Conservation (phyloP, 2,113 vertebrate genomes). For the Camelus dromedarius region DNA sequence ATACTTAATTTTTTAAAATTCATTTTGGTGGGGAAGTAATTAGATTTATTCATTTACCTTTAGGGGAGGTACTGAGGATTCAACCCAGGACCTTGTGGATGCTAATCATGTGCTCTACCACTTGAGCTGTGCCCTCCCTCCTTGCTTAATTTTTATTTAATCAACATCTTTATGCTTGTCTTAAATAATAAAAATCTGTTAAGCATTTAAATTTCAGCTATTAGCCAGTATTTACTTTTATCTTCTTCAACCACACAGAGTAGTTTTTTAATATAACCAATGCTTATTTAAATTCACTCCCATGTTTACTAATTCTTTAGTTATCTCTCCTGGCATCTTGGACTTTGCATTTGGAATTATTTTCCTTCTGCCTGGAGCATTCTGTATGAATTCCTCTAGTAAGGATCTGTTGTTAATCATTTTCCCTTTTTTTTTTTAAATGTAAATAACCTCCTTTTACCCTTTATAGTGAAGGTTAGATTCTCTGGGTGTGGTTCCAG, state of each 20-base stretch:
- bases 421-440: not conserved
- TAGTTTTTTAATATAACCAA: not conserved
- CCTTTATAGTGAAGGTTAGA: not conserved
- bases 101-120: no score
- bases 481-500: not conserved
- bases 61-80: no score
- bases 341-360: not conserved
- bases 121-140: no score
- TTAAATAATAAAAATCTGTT: not conserved
- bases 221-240: slow-evolving; percentile 1
- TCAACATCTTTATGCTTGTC: slow-evolving; percentile 15
- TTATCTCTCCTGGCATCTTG: not conserved
- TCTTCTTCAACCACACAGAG: not conserved
- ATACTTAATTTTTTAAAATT: not conserved
- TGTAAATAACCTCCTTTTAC: not conserved
- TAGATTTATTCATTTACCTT: no score
- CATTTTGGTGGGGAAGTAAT: no score
- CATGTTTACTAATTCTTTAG: not conserved
- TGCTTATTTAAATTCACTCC: not conserved
- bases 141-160: not conserved
- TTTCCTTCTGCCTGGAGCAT: not conserved
- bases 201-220: not conserved
- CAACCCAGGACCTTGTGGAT: no score
- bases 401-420: not conserved
- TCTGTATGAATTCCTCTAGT: not conserved